A percentile compares a stretch with the other conserved stretches of the same genome.
phyloP scores from a whole-genome alignment of 2,797 vertebrate species.

The Phaenicophaeus curvirostris region DNA sequence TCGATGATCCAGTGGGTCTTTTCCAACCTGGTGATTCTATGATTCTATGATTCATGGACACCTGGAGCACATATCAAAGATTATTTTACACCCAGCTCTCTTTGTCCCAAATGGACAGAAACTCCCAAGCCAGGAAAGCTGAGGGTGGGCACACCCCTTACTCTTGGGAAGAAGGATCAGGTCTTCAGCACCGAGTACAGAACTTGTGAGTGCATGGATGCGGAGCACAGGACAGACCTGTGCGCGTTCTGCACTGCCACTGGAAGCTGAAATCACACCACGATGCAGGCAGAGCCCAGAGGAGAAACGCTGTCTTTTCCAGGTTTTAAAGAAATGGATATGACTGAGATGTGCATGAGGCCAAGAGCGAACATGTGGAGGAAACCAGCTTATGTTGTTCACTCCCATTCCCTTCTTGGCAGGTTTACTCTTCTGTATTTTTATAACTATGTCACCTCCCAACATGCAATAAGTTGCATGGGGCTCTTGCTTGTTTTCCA shows the following conservation, averaged over 20 bases:
- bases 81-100: not conserved
- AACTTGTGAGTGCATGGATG: not conserved
- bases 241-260: accelerated
- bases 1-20: no score
- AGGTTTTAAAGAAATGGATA: not conserved
- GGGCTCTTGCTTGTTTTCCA: not conserved
- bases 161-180: not conserved
- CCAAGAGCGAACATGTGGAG: not conserved
- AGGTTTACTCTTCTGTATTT: not conserved
- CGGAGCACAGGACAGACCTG: accelerated
- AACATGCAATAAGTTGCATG: not conserved
- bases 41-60: no score
- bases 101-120: not conserved
- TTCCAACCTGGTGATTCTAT: no score
- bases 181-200: not conserved
- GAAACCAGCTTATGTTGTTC: not conserved
- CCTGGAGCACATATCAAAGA: not conserved
- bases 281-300: not conserved
- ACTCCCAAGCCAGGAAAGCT: not conserved
- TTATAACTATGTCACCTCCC: not conserved
- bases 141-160: not conserved
- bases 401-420: not conserved
- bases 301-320: not conserved
- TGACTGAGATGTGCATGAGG: not conserved
- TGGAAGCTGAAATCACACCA: not conserved